These are phyloP conservation scores for Orthosia gothica DNA, from an alignment of 2,888 invertebrate genomes.

Conservation along the genomic window DNA sequence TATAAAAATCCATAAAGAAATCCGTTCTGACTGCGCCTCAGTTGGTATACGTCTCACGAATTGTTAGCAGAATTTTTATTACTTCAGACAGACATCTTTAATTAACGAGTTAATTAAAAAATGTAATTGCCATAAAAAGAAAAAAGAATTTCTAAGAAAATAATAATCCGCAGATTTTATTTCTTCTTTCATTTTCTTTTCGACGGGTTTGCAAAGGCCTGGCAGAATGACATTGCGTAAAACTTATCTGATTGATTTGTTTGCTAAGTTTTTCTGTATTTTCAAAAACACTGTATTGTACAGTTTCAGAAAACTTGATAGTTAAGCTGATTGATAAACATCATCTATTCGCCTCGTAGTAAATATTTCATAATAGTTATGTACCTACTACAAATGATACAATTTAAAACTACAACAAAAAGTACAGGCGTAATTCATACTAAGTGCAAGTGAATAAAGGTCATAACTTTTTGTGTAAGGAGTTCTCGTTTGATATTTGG, in stretches of 20 bases:
- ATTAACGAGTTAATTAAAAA: conserved; percentile 60
- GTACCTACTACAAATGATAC: too few species aligned
- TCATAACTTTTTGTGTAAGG: too few species aligned
- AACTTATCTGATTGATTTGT: not conserved
- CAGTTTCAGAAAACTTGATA: not conserved
- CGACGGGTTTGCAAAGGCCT: not conserved
- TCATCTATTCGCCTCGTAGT: not conserved
- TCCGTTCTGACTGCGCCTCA: not conserved
- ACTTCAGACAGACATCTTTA: conserved; percentile 48
- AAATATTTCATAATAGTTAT: too few species aligned
- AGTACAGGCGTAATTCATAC: too few species aligned
- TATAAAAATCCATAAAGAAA: conserved; percentile 20
- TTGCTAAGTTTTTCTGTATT: not conserved
- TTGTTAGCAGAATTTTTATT: conserved; percentile 53
- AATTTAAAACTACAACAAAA: too few species aligned
- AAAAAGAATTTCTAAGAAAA: conserved; percentile 34
- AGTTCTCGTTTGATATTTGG: too few species aligned
- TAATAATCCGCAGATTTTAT: conserved; percentile 22
- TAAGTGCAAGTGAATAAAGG: too few species aligned
- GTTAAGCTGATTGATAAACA: not conserved
- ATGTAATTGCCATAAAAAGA: conserved; percentile 48
- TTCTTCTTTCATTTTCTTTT: conserved; percentile 11
- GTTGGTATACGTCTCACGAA: conserved; percentile 31
- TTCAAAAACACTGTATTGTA: not conserved
- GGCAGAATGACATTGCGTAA: not conserved